Evolutionary conservation across 92 coral and sea anemone species (phyloP), one percentile per base, ranked within the genome.

Genomic region (Virgularia gustaviana): DNA sequence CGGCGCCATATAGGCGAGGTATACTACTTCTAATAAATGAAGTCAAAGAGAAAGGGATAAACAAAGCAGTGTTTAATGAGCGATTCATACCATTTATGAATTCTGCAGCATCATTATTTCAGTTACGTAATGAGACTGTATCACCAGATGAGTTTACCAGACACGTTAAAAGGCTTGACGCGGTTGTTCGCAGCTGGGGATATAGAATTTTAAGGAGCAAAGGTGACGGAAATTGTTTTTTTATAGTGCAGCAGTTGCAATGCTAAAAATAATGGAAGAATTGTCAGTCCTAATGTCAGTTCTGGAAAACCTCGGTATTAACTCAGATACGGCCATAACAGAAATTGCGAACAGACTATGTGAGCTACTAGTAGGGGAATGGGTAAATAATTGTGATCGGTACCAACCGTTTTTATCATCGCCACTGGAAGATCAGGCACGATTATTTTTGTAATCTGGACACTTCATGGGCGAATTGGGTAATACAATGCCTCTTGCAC

Each of bases 401-500:
- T 87, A 87, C 49, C 72, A 64, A 8, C 80, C 88, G 3, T 87
- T 87, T 63, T 65, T 79, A 19, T 29, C 41, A 2, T 61, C 66
- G 18, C 5, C 44, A 44, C 49, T 87, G 1, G 57, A 77, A 13
- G 18, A 9, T 16, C 78, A 85, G 65, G 86, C 84, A 65, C 36
- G 56, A 20, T 18, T 49, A 43, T 88, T 84, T 70, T 75, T 77
- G 2, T 52, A 51, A 54, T 78, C 82, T 68, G 89, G 88, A 10
- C 71, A 83, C 42, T 83, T 87, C 67, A 82, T 79, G 33, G 44
- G 70, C 1, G 88, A 88, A 34, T 52, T 88, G 1, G 87, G 87
- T 18, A 83, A 83, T 65, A 62, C 75, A 10, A 83, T 83, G 83
- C 83, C 83, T 28, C 79, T 87, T 15, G 91, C 88, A 10, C 76